Conservation (phyloP, 2,888 invertebrate species). For the Tolmerus cingulatus region DNA sequence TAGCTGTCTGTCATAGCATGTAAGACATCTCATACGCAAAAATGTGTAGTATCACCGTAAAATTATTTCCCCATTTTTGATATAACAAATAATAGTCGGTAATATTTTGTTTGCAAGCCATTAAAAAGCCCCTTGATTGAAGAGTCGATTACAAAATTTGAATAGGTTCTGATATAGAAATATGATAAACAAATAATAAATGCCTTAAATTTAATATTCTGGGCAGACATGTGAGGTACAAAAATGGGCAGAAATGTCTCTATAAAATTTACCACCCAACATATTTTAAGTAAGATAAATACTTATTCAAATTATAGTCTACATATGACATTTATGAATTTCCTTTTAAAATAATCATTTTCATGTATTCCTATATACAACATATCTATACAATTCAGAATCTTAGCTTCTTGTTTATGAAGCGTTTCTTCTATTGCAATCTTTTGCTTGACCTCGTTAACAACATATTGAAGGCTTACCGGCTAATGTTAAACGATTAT, state of each 20-base stretch:
- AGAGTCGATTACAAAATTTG: neutral
- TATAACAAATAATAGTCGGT: neutral
- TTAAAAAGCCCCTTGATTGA: neutral
- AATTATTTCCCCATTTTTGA: neutral
- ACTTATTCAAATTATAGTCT: neutral
- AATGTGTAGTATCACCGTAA: neutral
- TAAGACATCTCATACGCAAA: neutral
- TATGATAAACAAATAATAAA: neutral
- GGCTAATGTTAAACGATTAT: neutral
- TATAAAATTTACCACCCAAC: neutral
- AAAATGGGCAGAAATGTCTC: neutral
- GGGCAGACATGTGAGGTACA: neutral
- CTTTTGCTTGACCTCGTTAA: neutral
- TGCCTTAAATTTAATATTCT: neutral
- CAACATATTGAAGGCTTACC: neutral
- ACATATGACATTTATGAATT: neutral
- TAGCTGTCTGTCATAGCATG: neutral
- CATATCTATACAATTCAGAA: neutral
- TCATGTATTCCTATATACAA: neutral
- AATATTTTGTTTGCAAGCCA: neutral
- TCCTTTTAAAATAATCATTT: neutral
- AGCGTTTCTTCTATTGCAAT: neutral
- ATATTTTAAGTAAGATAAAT: neutral
- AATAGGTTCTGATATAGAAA: neutral
- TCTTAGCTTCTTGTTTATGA: neutral